Evolutionary conservation across 2,113 vertebrate species (phyloP).

Genomic region (Galbula dea): DNA sequence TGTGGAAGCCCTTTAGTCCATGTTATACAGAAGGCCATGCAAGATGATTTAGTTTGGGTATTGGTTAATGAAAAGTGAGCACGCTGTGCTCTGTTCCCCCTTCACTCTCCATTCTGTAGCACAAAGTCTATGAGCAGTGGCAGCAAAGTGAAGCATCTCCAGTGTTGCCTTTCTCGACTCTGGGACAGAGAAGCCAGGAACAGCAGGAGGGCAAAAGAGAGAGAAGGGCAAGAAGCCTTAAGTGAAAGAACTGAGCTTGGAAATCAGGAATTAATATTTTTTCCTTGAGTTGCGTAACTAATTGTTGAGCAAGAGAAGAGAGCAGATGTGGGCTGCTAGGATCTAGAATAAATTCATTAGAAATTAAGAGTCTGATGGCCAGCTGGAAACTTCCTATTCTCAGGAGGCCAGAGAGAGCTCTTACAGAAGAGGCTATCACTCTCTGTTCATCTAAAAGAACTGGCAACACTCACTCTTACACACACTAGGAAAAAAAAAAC

Average conservation of each 20-base stretch:
- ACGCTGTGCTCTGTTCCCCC: neutral
- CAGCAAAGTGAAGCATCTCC: neutral
- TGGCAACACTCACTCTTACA: neutral
- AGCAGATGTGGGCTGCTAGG: neutral
- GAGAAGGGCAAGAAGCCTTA: neutral
- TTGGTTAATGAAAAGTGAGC: neutral
- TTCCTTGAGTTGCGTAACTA: neutral
- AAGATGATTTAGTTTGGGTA: neutral
- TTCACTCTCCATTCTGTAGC: neutral
- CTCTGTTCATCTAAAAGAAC: neutral
- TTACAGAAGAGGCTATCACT: neutral
- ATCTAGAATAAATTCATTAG: conserved; percentile 8
- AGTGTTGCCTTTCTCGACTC: neutral
- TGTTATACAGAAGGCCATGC: neutral
- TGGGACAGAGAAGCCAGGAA: neutral
- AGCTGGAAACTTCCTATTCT: neutral
- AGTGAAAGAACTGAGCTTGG: neutral
- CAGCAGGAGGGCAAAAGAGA: neutral
- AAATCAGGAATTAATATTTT: conserved; percentile 28
- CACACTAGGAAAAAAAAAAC: neutral
- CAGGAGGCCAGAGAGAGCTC: neutral
- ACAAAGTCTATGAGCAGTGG: neutral
- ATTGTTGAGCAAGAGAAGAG: conserved; percentile 22
- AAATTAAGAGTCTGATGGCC: neutral
- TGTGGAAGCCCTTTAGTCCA: neutral